Conservation (phyloP, 2,797 vertebrate genomes). For the Glyptemys insculpta region DNA sequence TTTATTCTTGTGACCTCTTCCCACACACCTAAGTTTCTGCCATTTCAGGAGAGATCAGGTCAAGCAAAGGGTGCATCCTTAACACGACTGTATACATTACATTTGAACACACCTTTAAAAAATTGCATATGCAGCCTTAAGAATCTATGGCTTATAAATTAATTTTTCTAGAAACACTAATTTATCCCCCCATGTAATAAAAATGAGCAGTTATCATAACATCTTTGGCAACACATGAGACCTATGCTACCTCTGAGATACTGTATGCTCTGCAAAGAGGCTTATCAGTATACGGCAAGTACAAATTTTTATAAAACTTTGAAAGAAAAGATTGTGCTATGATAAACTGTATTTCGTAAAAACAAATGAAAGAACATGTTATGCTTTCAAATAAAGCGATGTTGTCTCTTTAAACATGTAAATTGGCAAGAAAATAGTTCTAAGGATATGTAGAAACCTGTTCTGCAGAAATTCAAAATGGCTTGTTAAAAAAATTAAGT, state of each 20-base stretch:
- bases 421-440: constrained; percentile 50
- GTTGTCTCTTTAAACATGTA: constrained; percentile 65
- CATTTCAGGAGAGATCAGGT: background rate
- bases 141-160: background rate
- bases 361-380: constrained; percentile 57
- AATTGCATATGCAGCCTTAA: background rate
- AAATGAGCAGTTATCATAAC: background rate
- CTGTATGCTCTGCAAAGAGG: background rate
- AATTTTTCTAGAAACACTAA: background rate
- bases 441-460: constrained; percentile 44
- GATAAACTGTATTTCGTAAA: constrained; percentile 13
- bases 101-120: background rate
- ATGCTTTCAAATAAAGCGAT: constrained; percentile 55
- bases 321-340: background rate
- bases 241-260: background rate
- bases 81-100: background rate
- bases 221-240: background rate
- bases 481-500: background rate
- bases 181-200: background rate
- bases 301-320: background rate
- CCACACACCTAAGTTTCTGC: background rate
- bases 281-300: background rate
- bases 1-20: background rate
- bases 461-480: constrained; percentile 33
- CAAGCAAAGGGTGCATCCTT: background rate